Evolutionary conservation across 2,888 invertebrate species (phyloP), one percentile per base, ranked within the genome.

Genomic region (Melieria crassipennis): DNA sequence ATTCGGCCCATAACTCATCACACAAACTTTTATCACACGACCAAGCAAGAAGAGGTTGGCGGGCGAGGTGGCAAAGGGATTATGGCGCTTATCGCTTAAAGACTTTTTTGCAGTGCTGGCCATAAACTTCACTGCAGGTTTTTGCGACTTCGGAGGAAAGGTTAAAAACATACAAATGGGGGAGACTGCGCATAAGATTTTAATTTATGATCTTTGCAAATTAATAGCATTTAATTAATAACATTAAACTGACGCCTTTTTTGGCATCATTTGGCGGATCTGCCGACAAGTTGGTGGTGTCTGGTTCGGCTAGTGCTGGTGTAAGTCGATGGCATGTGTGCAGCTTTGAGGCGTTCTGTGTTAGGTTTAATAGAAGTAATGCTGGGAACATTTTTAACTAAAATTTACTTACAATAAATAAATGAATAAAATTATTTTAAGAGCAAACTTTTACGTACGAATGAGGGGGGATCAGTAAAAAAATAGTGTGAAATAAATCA

Each of bases 181-280:
- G n/a, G 58, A 58, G 58, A 10, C 42, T 45, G 42, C 42, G 5
- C 56, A 47, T 77, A 78, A 75, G 77, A 80, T 80, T 81, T 81
- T 82, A 80, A 82, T 81, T 81, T 81, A 81, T 79, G 82, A 82
- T 81, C 79, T 79, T 80, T 79, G 80, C 78, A 82, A 82, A 81
- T 81, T 81, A 81, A 81, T 81, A 80, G 81, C 81, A 69, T 78
- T 81, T 82, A 81, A 81, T 81, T 81, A 81, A 81, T 81, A 81
- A 81, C 80, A 82, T 81, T 81, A 81, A 81, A 81, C 79, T 81
- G 81, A 81, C 81, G 81, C 81, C 80, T 81, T 73, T 78, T 81
- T 79, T 57, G n/a, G 52, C 13, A 52, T 11, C 50, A 30, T 30
- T 30, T 30, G 30, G 30, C 30, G 30, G 2, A 30, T 30, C 30